Base-by-base conservation (phyloP, 2,888 invertebrate genomes). In the Caenorhabditis parvicauda region DNA sequence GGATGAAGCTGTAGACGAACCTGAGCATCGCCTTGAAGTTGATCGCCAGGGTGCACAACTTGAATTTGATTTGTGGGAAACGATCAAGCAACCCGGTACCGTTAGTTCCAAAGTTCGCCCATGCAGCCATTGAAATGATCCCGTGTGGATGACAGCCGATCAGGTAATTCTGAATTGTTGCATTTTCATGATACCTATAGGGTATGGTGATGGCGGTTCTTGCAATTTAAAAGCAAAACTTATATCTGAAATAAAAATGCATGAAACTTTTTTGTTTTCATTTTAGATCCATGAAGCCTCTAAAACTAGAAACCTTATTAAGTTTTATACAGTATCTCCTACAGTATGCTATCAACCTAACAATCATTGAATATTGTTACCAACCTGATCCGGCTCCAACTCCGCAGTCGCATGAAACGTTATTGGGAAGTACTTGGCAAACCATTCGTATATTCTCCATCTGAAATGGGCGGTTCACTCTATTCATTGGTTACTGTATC, bases 61-160 rank as follows among this genome's bases (percentile, higher is more conserved):
- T 59, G 50, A 56, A 64, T n/a, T 45, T 19, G n/a, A 56, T 38
- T 3, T 45, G 50, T 1, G 56, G 56, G 32, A 56, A 56, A 49
- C 50, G 39, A 29, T 82, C 62, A 46, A 81, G 81, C 66, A 85
- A 84, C 12, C 82, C 82, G 0, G 83, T 83, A 12, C 82, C 85
- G 64, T 85, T 89, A 0, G 90, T 88, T 0, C 87, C 88, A 83
- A 94, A 92, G 39, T 89, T 88, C 0, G 87, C 86, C 70, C 90
- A 89, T 0, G 88, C 87, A 0, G 93, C 92, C 24, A 88, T 86
- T 46, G 89, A 88, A 24, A 94, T 84, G 0, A 92, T 85, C 1
- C 95, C 95, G 82, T 96, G 95, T 0, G 95, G 95, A 82, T 91
- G 93, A 59, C 88, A 87, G 5, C 91, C 90, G 54, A 84, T 72